A percentile compares a stretch with the other conserved stretches of the same genome.
Evolutionary conservation across 2,797 vertebrate genomes (phyloP).

Genomic region (Neostethus bicornis): DNA sequence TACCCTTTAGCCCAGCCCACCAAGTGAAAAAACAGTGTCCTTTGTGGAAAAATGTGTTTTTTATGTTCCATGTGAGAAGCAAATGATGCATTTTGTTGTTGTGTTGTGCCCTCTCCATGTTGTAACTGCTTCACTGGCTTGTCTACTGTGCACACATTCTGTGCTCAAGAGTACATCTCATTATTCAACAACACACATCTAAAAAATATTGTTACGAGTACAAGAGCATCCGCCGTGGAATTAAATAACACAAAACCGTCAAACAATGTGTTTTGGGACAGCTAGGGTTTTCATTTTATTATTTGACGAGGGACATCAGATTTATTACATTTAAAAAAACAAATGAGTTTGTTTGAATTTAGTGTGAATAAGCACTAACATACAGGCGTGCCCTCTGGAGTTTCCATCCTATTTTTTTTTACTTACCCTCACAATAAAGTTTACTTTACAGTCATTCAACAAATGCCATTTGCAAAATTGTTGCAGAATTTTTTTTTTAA

Average conservation of each 20-base stretch:
- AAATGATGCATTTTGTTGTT: conserved; percentile 56
- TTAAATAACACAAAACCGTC: background rate
- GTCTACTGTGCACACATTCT: conserved; percentile 38
- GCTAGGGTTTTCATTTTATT: background rate
- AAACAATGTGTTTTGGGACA: background rate
- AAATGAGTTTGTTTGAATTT: too few relatives aligned
- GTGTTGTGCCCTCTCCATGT: conserved; percentile 30
- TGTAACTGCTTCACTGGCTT: conserved; percentile 55
- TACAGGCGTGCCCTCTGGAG: too few relatives aligned
- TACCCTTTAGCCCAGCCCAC: conserved; percentile 14
- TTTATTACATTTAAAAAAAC: background rate
- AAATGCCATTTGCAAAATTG: too few relatives aligned
- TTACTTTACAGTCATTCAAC: too few relatives aligned
- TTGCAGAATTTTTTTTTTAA: too few relatives aligned
- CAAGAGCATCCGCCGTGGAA: conserved; percentile 58
- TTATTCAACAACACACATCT: conserved; percentile 60
- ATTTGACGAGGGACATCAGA: background rate
- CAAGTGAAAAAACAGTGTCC: conserved; percentile 23
- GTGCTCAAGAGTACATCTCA: conserved; percentile 52
- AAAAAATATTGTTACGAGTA: conserved; percentile 60
- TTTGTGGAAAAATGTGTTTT: conserved; percentile 54
- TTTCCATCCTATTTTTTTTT: too few relatives aligned
- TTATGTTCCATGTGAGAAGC: conserved; percentile 35
- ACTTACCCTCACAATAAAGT: too few relatives aligned
- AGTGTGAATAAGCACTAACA: too few relatives aligned